These are phyloP conservation scores for Ochropleura plecta DNA, from an alignment of 2,888 invertebrate species.

Conservation along the genomic window DNA sequence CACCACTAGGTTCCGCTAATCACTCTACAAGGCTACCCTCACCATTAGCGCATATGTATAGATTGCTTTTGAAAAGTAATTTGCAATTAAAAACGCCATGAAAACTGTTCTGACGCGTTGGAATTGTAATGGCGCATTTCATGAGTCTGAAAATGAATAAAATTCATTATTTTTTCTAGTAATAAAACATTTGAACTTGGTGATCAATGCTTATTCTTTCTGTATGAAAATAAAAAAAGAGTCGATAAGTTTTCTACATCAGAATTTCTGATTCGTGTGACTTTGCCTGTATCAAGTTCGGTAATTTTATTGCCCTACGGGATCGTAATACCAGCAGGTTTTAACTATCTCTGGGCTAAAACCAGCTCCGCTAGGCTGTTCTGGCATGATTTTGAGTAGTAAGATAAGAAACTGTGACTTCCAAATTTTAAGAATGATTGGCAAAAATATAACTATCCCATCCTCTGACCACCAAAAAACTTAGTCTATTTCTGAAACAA, in stretches of 20 bases:
- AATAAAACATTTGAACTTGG: too few species aligned
- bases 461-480: neutral
- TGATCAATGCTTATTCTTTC: neutral
- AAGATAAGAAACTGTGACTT: neutral
- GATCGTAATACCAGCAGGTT: too few species aligned
- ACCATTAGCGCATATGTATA: conserved; percentile 12
- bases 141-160: neutral
- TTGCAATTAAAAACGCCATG: neutral
- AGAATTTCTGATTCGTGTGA: too few species aligned
- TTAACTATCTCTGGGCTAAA: too few species aligned
- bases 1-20: conserved; percentile 42
- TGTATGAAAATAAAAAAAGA: too few species aligned
- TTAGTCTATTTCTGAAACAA: too few species aligned
- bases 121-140: neutral
- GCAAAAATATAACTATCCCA: neutral
- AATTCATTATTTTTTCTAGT: neutral
- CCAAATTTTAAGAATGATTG: neutral
- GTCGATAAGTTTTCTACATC: too few species aligned
- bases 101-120: neutral
- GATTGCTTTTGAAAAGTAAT: conserved; percentile 26
- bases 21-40: conserved; percentile 31
- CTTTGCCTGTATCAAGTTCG: too few species aligned
- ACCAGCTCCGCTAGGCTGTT: too few species aligned
- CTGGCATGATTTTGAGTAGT: too few species aligned
- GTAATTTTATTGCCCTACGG: too few species aligned